These are phyloP conservation scores for Semaprochilodus insignis DNA, from an alignment of 2,797 vertebrate genomes.

Conservation along the genomic window DNA sequence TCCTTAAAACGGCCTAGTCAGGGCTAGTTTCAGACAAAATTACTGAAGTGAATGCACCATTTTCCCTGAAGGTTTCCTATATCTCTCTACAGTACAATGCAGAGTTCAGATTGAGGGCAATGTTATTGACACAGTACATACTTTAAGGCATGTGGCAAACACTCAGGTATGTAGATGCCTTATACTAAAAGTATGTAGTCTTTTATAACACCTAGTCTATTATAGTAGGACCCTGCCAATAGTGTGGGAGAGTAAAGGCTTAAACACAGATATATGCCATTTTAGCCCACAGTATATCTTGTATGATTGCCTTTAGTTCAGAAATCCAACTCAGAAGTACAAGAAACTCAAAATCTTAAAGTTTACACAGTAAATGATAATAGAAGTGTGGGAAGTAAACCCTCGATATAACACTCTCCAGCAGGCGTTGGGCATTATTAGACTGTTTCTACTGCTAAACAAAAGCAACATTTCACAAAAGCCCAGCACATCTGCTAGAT, in stretches of 20 bases:
- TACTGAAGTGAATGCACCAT: constrained; percentile 69
- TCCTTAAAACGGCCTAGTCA: constrained; percentile 76
- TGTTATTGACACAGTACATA: constrained; percentile 74
- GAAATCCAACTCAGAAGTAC: background rate
- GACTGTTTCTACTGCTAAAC: constrained; percentile 38
- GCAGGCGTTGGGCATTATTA: constrained; percentile 45
- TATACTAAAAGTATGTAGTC: constrained; percentile 14
- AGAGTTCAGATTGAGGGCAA: constrained; percentile 76
- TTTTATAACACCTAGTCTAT: constrained; percentile 31
- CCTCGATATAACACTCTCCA: constrained; percentile 28
- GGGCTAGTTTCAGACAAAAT: constrained; percentile 65
- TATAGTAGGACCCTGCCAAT: background rate
- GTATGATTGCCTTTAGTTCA: background rate
- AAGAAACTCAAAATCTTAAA: background rate
- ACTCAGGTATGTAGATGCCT: constrained; percentile 63
- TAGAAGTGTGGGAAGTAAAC: constrained; percentile 34
- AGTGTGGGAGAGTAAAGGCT: constrained; percentile 2
- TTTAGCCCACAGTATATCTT: background rate
- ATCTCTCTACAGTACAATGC: constrained; percentile 67
- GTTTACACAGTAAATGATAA: background rate
- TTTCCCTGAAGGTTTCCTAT: constrained; percentile 60
- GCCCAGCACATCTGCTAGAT: constrained; percentile 69
- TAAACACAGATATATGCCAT: background rate
- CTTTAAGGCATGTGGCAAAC: constrained; percentile 71
- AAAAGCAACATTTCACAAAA: constrained; percentile 50